Evolutionary conservation across 2,113 vertebrate species (phyloP).

Genomic region (Mixornis gularis): DNA sequence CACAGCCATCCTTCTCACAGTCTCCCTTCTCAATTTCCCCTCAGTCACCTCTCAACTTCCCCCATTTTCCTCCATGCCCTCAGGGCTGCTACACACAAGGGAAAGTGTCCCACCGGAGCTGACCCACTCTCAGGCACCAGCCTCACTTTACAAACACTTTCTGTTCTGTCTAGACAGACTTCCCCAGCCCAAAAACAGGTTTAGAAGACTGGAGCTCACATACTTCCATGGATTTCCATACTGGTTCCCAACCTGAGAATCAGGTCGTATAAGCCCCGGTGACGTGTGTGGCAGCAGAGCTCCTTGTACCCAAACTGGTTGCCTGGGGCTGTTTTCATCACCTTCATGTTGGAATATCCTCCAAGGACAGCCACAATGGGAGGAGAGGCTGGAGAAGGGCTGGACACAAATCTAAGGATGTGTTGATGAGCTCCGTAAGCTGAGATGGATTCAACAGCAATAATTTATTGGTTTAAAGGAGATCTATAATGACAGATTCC

Average conservation of each 20-base stretch:
- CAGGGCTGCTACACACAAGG: neutral
- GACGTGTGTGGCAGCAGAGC: neutral
- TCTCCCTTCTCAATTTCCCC: neutral
- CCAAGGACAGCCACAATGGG: neutral
- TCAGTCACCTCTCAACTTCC: neutral
- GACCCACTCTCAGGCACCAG: neutral
- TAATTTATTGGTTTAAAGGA: neutral
- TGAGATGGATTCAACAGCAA: neutral
- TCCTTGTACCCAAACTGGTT: neutral
- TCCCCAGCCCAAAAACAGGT: neutral
- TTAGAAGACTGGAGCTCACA: neutral
- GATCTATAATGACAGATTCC: neutral
- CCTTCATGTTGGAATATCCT: neutral
- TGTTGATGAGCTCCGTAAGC: neutral
- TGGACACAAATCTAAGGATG: neutral
- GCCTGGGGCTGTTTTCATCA: neutral
- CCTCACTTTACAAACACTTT: neutral
- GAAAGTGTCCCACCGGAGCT: neutral
- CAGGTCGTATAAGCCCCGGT: neutral
- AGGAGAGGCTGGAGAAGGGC: neutral
- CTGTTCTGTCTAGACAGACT: conserved; percentile 27
- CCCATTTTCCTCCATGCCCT: neutral
- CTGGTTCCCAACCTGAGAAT: conserved; percentile 54
- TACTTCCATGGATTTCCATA: conserved; percentile 24
- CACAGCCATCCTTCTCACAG: neutral